Base-by-base conservation (phyloP, 2,113 vertebrate genomes). In the Festucalex cinctus region DNA sequence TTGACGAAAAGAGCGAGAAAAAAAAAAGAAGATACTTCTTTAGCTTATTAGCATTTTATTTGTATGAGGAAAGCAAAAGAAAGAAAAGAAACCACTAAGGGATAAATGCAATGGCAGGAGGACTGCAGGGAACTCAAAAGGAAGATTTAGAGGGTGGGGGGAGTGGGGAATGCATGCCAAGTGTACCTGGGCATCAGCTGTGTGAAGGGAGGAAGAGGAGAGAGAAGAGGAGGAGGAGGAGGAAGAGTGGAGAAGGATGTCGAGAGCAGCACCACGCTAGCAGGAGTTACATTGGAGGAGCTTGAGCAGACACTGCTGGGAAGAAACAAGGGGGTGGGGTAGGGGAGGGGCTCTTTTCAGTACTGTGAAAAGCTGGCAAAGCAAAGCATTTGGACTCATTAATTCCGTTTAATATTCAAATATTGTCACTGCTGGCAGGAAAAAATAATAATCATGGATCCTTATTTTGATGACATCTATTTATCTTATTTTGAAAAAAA, bases 191-290 rank as follows among this genome's bases (percentile, higher is more conserved):
- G 80, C 83, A 77, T 88, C 81, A 85, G 88, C 83, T 88, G 87
- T 79, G 84, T 87, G 88, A 85, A 86, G 88, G 88, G 83, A 88
- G 81, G 85, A 88, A 86, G 85, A 88, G 83, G 88, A 86, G 82
- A 84, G 19, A 87, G 79, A 71, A 85, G 87, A 89, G 79, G 88
- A 85, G 82, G 84, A 81, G 80, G 83, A 86, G 81, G 86, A 88
- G 82, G 86, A 87, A 84, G 86, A 81, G 84, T 85, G 86, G 90
- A 90, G 83, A 87, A 90, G 87, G 87, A 91, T 79, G 88, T 90
- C 84, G 88, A 89, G 81, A 91, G 90, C 87, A 91, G 88, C 79
- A 91, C 86, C 88, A 90, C 87, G 41, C 79, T 88, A 88, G 88
- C 83, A 85, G 86, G 87, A 77, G 87, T 85, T 76, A 88, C 84